phyloP scores from a whole-genome alignment of 2,888 invertebrate species.

The Brenthis daphne region DNA sequence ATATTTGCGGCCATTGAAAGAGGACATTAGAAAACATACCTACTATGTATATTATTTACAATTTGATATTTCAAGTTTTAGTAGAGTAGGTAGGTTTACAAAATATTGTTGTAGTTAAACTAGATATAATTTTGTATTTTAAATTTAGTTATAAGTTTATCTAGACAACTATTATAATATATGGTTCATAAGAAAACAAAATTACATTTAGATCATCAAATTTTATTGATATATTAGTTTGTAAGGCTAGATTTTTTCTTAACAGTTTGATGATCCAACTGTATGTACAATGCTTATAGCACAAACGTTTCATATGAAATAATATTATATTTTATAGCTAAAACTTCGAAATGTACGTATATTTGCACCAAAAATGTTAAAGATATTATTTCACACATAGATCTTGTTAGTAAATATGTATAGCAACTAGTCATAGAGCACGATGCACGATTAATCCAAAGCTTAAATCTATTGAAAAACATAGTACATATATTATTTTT shows the following conservation, averaged over 20 bases:
- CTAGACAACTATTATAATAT: not conserved
- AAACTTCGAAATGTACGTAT: not conserved
- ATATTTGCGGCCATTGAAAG: not conserved
- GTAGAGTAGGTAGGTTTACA: slow-evolving; percentile 7
- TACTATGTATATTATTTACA: slow-evolving; percentile 1
- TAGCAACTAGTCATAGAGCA: slow-evolving; percentile 35
- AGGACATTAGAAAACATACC: slow-evolving; percentile 3
- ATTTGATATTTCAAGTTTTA: slow-evolving; percentile 8
- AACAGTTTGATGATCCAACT: slow-evolving; percentile 8
- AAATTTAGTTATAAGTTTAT: slow-evolving; percentile 6
- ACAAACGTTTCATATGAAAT: not conserved
- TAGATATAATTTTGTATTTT: slow-evolving; percentile 3
- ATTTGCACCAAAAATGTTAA: not conserved
- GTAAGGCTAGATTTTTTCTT: no score
- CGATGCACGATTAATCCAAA: slow-evolving; percentile 33
- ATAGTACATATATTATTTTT: slow-evolving; percentile 6
- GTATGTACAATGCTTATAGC: not conserved
- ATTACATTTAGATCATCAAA: slow-evolving; percentile 15
- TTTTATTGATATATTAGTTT: no score
- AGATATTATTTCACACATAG: not conserved
- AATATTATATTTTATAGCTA: not conserved
- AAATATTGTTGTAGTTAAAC: slow-evolving; percentile 4
- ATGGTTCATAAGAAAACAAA: not conserved
- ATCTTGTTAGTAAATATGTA: slow-evolving; percentile 16
- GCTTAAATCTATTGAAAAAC: slow-evolving; percentile 18